Evolutionary conservation across 2,888 invertebrate genomes (phyloP), one percentile per base, ranked within the genome.

Genomic region (Phyllotreta striolata): DNA sequence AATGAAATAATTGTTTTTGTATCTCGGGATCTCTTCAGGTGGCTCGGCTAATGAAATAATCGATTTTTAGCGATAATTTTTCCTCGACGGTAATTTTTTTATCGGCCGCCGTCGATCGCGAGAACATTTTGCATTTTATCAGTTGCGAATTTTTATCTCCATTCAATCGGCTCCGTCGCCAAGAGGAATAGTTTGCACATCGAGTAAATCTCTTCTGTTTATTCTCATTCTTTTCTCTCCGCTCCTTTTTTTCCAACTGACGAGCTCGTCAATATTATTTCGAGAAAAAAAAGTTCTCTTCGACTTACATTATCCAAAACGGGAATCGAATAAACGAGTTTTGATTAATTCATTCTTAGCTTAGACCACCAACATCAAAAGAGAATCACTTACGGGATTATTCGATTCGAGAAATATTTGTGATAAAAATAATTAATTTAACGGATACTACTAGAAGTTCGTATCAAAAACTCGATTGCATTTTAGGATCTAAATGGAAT

Each of bases 1-100:
- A 56, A 51, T 14, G 37, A 57, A 61, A 64, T 61, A 64, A 64
- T 61, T 64, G 61, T 64, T 61, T 64, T 56, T 54, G 40, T 61
- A 64, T 64, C 64, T 40, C 12, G 6, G n/a, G 35, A 61, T 64
- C 61, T 61, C n/a, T 51, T 47, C 49, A 40, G 35, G 34, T 58
- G 58, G 41, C n/a, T 58, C 13, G 9, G 8, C 6, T 59, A 49
- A 49, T 35, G 13, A 41, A 34, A 38, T 51, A 47, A 56, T 43
- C 43, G 10, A 9, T 12, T 44, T 37, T 56, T 55, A 40, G 14
- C 14, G 47, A 47, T 47, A 13, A 47, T 47, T 47, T 47, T 5
- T 6, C 7, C 44, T 6, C 10, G 10, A 6, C 7, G 14, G 14
- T 44, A n/a, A 43, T 55, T 55, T 37, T 55, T 24, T 55, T 44